Conservation (phyloP, 2,113 vertebrate species). For the Periophthalmus modestus region DNA sequence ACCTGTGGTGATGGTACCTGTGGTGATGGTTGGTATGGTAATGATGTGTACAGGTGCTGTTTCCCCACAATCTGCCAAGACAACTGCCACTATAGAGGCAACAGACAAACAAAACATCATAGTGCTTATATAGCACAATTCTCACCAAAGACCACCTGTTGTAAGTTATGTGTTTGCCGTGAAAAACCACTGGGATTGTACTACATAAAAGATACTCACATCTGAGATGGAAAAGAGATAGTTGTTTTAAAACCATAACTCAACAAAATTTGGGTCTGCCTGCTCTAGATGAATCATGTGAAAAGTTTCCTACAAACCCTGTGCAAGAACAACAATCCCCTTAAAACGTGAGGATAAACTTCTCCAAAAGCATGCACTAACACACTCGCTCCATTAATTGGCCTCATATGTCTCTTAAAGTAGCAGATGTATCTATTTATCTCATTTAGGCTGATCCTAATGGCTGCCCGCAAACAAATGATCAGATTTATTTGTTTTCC, state of each 20-base stretch:
- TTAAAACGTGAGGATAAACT: conserved; percentile 57
- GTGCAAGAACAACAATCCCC: conserved; percentile 29
- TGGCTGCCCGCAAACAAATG: conserved; percentile 52
- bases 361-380: conserved; percentile 38
- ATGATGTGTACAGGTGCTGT: too few species aligned
- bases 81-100: too few species aligned
- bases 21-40: too few species aligned
- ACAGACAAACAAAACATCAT: too few species aligned
- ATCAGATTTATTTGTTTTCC: conserved; percentile 54
- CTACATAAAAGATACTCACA: neutral
- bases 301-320: conserved; percentile 31
- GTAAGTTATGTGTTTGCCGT: too few species aligned
- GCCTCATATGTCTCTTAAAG: conserved; percentile 61
- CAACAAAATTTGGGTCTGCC: neutral
- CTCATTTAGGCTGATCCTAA: conserved; percentile 49
- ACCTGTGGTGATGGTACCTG: neutral
- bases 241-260: neutral
- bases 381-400: conserved; percentile 57
- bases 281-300: conserved; percentile 14
- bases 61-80: too few species aligned
- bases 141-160: too few species aligned
- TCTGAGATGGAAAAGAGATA: neutral
- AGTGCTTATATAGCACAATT: too few species aligned
- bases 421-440: conserved; percentile 63
- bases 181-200: neutral